A percentile compares a stretch with the other conserved stretches of the same genome.
phyloP scores from a whole-genome alignment of 2,888 invertebrate genomes.

The Oegoconia quadripuncta region DNA sequence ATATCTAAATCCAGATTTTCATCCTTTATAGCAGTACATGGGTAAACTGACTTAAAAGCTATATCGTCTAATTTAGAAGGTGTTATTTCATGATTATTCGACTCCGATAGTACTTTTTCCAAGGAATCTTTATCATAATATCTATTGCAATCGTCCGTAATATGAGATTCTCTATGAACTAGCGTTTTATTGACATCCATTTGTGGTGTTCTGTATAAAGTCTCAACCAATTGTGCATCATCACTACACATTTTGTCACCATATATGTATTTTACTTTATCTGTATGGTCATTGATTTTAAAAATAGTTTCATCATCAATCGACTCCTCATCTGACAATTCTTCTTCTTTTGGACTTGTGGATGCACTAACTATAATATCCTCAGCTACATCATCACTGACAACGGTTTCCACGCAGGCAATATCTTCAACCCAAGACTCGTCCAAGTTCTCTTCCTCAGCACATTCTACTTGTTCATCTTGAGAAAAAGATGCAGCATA shows the following conservation, averaged over 20 bases:
- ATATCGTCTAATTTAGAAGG: constrained; percentile 23
- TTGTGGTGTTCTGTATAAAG: constrained; percentile 58
- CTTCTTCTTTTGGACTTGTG: constrained; percentile 36
- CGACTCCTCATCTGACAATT: constrained; percentile 29
- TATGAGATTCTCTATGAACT: constrained; percentile 26
- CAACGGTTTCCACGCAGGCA: constrained; percentile 67
- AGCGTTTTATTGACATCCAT: constrained; percentile 60
- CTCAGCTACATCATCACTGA: constrained; percentile 64
- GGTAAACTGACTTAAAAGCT: constrained; percentile 2
- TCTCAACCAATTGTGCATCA: constrained; percentile 54
- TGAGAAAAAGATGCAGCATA: constrained; percentile 29
- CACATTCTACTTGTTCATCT: constrained; percentile 31
- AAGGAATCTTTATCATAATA: constrained; percentile 42
- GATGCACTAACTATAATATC: constrained; percentile 48
- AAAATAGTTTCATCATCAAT: constrained; percentile 29
- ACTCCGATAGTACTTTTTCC: constrained; percentile 44
- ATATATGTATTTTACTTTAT: constrained; percentile 49
- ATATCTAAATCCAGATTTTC: constrained; percentile 32
- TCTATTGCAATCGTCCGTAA: constrained; percentile 20
- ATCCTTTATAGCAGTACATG: constrained; percentile 23
- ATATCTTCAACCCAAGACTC: constrained; percentile 69
- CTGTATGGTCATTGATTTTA: constrained; percentile 12
- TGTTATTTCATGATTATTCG: constrained; percentile 26
- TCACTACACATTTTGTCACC: constrained; percentile 50
- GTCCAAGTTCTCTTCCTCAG: constrained; percentile 41